phyloP scores from a whole-genome alignment of 2,797 vertebrate species.

The Hydrolagus colliei region DNA sequence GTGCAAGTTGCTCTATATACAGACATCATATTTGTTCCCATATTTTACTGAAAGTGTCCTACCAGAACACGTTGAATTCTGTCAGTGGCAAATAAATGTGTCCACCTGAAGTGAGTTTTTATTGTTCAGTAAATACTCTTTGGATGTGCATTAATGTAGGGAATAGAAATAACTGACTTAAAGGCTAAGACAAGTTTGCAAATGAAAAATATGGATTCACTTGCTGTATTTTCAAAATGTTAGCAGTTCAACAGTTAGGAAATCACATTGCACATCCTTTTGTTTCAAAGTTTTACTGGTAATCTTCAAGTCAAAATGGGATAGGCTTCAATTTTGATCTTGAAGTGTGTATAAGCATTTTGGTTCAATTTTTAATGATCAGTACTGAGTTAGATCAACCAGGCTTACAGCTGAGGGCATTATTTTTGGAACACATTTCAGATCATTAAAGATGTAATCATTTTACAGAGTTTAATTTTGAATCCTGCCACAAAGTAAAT shows the following conservation, averaged over 20 bases:
- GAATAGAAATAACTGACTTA: not conserved
- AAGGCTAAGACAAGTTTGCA: not conserved
- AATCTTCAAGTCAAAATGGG: not conserved
- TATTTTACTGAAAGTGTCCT: not conserved
- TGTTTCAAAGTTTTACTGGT: not conserved
- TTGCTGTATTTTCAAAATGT: not conserved
- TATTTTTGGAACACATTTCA: not conserved
- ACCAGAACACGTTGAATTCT: not conserved
- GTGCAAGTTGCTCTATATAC: not conserved
- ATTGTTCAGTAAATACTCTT: not conserved
- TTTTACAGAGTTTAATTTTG: not conserved
- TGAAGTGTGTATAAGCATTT: not conserved
- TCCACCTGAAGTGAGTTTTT: not conserved
- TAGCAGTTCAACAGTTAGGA: not conserved
- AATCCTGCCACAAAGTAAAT: not conserved
- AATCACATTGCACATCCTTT: not conserved
- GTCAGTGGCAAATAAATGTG: not conserved
- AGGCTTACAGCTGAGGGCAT: not conserved
- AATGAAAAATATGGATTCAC: not conserved
- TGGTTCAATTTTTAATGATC: constrained; percentile 11
- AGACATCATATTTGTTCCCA: not conserved
- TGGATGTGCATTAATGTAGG: not conserved
- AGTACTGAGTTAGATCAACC: constrained; percentile 1
- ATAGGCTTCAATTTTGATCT: not conserved
- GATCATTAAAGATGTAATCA: not conserved